phyloP scores from a whole-genome alignment of 2,113 vertebrate genomes.

The Gobio gobio region DNA sequence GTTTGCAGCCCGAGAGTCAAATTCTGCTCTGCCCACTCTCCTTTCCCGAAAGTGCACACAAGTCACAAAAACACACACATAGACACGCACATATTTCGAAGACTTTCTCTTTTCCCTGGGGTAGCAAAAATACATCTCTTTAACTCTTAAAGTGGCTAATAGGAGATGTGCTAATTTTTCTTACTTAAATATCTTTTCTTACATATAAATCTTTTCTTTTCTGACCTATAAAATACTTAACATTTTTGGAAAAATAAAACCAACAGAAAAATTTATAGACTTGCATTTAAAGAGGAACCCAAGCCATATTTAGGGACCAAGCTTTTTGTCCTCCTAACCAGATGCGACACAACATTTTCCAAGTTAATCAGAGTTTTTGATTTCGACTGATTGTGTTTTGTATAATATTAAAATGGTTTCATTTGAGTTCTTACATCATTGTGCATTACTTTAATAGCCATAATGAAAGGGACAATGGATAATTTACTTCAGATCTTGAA shows the following conservation, averaged over 20 bases:
- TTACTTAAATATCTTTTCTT: too few relatives aligned
- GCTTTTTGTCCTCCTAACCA: too few relatives aligned
- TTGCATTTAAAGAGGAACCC: neutral
- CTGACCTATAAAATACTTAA: too few relatives aligned
- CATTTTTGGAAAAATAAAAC: neutral
- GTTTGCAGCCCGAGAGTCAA: conserved; percentile 80
- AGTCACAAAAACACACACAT: conserved; percentile 27
- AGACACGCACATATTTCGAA: neutral
- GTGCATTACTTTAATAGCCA: too few relatives aligned
- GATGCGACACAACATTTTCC: too few relatives aligned
- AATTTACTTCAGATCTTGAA: too few relatives aligned
- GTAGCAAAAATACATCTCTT: conserved; percentile 1
- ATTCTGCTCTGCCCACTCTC: conserved; percentile 59
- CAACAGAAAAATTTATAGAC: neutral
- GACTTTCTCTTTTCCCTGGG: neutral
- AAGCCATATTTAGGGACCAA: neutral
- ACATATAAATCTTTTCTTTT: too few relatives aligned
- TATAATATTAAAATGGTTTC: too few relatives aligned
- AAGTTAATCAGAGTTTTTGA: too few relatives aligned
- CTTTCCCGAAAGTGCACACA: conserved; percentile 29
- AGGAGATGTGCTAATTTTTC: neutral
- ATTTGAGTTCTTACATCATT: too few relatives aligned
- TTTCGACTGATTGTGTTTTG: too few relatives aligned
- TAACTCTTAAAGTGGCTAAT: neutral
- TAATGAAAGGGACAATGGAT: too few relatives aligned